These are phyloP conservation scores for Bubo bubo DNA, from an alignment of 2,113 vertebrate genomes.

Conservation along the genomic window DNA sequence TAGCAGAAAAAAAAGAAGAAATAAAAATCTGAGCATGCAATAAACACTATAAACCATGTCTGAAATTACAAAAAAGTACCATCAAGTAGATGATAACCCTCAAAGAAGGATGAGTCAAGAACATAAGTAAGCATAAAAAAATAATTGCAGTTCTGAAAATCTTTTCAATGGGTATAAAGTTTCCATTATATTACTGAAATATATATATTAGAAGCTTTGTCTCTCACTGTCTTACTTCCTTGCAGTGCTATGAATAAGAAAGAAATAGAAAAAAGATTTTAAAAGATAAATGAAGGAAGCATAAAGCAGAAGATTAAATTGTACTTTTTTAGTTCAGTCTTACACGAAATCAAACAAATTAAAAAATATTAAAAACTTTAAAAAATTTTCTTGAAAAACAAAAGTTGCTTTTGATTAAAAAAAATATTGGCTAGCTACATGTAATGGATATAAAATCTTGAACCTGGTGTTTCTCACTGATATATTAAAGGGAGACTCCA, in stretches of 20 bases:
- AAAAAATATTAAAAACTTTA: neutral
- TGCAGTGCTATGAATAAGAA: neutral
- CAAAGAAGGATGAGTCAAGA: neutral
- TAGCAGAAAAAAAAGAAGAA: neutral
- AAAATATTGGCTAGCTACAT: neutral
- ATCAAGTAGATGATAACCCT: rapidly evolving
- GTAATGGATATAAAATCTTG: neutral
- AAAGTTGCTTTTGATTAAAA: neutral
- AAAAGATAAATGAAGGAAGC: neutral
- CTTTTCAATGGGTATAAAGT: neutral
- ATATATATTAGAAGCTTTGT: neutral
- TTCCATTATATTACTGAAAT: neutral
- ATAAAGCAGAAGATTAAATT: neutral
- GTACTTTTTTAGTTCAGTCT: neutral
- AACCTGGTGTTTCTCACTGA: neutral
- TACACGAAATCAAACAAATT: neutral
- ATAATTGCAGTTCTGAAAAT: neutral
- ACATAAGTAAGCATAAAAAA: neutral
- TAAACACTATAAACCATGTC: neutral
- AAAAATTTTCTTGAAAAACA: neutral
- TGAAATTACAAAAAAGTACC: neutral
- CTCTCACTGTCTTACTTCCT: neutral
- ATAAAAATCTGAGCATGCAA: neutral
- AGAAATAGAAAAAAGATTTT: neutral
- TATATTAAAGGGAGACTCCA: neutral